Percentiles rank a stretch among this genome's conserved stretches.
These are phyloP conservation scores for Drosophila triauraria DNA, from an alignment of 1,140 invertebrate genomes.

Conservation along the genomic window DNA sequence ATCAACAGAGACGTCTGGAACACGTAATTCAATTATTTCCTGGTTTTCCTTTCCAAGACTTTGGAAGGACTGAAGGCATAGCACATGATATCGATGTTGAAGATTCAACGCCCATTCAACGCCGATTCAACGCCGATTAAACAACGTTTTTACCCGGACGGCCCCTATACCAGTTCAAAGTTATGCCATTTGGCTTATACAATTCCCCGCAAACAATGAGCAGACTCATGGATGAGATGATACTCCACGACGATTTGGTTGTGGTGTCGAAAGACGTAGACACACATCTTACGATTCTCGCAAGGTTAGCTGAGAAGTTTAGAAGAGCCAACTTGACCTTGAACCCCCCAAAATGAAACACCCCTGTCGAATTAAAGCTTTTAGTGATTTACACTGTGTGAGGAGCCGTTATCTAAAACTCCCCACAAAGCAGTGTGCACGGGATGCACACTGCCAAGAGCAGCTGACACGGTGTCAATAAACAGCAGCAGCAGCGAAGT, in stretches of 20 bases:
- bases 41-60: background rate
- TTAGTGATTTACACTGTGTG: no score
- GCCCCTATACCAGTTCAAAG: background rate
- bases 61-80: background rate
- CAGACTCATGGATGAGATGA: background rate
- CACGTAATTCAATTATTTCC: background rate
- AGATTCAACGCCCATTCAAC: no score
- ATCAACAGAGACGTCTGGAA: background rate
- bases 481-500: no score
- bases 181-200: constrained; percentile 11
- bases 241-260: background rate
- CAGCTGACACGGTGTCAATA: no score
- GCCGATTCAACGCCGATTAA: background rate
- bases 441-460: no score
- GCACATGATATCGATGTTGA: background rate
- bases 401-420: no score
- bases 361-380: no score
- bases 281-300: background rate
- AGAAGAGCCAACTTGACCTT: constrained; percentile 1
- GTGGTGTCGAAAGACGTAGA: constrained; percentile 1
- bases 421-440: no score
- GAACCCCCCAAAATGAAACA: background rate
- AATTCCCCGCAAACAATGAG: constrained; percentile 18
- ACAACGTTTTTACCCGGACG: background rate
- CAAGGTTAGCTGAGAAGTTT: background rate